Evolutionary conservation across 2,797 vertebrate genomes (phyloP), one percentile per base, ranked within the genome.

Genomic region (Enteromius trimaculatus): DNA sequence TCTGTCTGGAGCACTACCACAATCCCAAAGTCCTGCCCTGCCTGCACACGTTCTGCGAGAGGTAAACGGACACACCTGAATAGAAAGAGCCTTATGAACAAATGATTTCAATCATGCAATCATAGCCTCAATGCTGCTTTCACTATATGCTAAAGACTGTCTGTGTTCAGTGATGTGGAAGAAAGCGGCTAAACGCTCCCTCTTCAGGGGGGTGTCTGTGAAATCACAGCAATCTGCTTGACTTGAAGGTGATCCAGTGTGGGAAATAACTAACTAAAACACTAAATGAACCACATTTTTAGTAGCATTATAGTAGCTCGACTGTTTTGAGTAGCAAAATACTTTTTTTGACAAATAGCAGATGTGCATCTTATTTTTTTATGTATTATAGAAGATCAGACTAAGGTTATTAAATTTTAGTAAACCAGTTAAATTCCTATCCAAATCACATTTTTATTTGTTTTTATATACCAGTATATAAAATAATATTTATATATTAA

Each of bases 31-130:
- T 98, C 81, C 94, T 98, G 85, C 97, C 97, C 80, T 98, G 97
- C 84, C 94, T 98, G 87, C 97, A 98, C 91, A 98, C 97, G 90
- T 98, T 98, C 94, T 98, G 97, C 34, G 96, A 98, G 91, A 96
- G 96, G 97, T 98, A 84, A 64, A n/a, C 39, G 9, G 13, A 16
- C 31, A 69, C 60, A 39, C 53, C 47, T 26, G n/a, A 76, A 19
- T 5, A 69, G 51, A 76, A 84, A 51, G 26, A 6, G 19, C 6
- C 11, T 37, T 4, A 2, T 19, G 19, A 23, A 17, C 13, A 9
- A 49, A 77, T 60, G 14, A 64, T 47, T 62, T 42, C 39, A 44
- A 13, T 26, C 16, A 17, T 1, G 2, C 66, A 47, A 34, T 64
- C 60, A 31, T 34, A 51, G 47, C 29, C 29, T 66, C 29, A 68